Evolutionary conservation across 1,140 invertebrate genomes (phyloP), one percentile per base, ranked within the genome.

Genomic region (Lepidurus couesii): DNA sequence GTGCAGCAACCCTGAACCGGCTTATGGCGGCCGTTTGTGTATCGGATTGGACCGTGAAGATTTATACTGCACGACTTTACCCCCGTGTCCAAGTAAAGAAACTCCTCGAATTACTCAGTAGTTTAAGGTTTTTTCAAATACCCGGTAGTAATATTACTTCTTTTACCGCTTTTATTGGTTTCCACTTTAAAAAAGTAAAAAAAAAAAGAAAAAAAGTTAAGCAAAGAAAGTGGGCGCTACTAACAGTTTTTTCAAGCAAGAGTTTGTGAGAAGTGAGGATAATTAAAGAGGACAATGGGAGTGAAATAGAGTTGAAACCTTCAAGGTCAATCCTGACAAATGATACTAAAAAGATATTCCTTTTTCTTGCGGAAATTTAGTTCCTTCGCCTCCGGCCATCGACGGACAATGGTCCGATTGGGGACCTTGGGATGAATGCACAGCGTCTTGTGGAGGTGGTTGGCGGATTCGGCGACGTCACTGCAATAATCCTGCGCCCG

Each of bases 341-440:
- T 34, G 34, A 34, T 34, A 34, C 34, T 34, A 34, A 34, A 34
- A 34, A 34, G 34, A 34, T 34, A 34, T 34, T 34, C 34, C 34
- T 4, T 34, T 34, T 34, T 34, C 34, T 34, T 34, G 34, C 4
- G 34, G 34, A 34, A 34, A 34, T 65, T 21, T 65, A 65, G 53
- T 65, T 65, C 53, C 53, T 65, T 84, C 86, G 3, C 84, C 88
- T 1, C 86, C 88, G 2, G 88, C 91, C 0, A 86, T 90, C 45
- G 90, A 91, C 81, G 92, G 92, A 0, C 89, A 89, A 8, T 94
- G 93, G 93, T 89, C 91, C 0, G 82, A 86, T 0, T 95, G 92
- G 92, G 87, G 89, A 1, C 79, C 87, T 6, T 95, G 93, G 93
- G 88, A 88, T 11, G 83, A 87, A 1, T 93, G 91, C 82, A 87